These are phyloP conservation scores for Sminthurides aquaticus DNA, from an alignment of 2,888 invertebrate genomes.

Conservation along the genomic window DNA sequence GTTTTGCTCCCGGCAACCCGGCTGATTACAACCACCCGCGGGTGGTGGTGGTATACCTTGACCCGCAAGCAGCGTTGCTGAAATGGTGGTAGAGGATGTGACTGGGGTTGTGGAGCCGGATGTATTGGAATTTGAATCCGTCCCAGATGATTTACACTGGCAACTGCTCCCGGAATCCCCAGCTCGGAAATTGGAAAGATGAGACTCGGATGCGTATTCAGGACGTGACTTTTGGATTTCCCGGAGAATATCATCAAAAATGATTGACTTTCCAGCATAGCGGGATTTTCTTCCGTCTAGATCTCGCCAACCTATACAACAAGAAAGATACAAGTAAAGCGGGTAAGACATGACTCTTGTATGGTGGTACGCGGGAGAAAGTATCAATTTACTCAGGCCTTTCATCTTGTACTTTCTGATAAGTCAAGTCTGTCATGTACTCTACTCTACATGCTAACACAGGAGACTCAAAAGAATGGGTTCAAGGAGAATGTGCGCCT, in stretches of 20 bases:
- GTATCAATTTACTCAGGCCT: too few species aligned
- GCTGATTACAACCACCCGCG: not conserved
- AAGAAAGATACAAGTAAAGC: too few species aligned
- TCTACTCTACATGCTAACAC: too few species aligned
- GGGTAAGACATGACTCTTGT: too few species aligned
- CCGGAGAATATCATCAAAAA: constrained; percentile 66
- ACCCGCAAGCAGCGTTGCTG: not conserved
- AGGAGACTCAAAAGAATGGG: too few species aligned
- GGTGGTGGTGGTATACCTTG: not conserved
- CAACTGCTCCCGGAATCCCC: constrained; percentile 15
- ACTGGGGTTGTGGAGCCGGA: constrained; percentile 2
- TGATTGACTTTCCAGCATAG: constrained; percentile 62
- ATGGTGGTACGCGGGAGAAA: too few species aligned
- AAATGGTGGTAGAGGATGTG: not conserved
- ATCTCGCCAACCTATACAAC: constrained; percentile 25
- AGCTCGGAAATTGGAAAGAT: constrained; percentile 32
- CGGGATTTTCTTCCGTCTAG: constrained; percentile 16
- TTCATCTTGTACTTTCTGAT: too few species aligned
- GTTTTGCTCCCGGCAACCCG: not conserved
- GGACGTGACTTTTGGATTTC: constrained; percentile 59
- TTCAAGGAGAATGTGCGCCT: too few species aligned
- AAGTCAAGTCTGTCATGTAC: too few species aligned
- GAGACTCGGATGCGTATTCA: constrained; percentile 58
- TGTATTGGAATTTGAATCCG: not conserved
- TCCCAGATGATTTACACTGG: constrained; percentile 7